Conservation (phyloP, 2,113 vertebrate genomes). For the Tachycineta bicolor region DNA sequence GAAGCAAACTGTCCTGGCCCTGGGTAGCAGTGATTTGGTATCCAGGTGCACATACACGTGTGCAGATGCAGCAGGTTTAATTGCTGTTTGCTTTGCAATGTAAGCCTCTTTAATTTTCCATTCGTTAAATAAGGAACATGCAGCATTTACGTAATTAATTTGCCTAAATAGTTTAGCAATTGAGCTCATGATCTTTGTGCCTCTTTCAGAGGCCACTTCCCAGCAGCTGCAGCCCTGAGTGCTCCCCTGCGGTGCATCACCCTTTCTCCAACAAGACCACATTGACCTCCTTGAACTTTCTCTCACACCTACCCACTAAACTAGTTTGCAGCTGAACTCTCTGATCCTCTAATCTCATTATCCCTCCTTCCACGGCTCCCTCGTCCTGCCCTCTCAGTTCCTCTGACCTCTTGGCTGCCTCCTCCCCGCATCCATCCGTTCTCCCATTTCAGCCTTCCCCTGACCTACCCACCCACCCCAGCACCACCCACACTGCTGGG, state of each 20-base stretch:
- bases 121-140: slow-evolving; percentile 31
- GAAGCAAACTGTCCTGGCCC: background rate
- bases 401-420: background rate
- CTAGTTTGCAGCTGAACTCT: background rate
- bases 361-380: background rate
- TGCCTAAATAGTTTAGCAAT: slow-evolving; percentile 3
- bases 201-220: background rate
- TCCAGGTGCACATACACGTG: slow-evolving; percentile 26
- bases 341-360: slow-evolving; percentile 5
- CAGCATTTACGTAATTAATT: slow-evolving; percentile 35
- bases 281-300: background rate
- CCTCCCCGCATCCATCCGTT: background rate
- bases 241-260: background rate
- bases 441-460: background rate
- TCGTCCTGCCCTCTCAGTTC: background rate
- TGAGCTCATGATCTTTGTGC: background rate
- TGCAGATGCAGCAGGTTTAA: slow-evolving; percentile 37
- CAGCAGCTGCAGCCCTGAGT: background rate
- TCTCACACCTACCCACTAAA: background rate
- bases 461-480: background rate
- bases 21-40: background rate
- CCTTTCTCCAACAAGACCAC: background rate
- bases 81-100: slow-evolving; percentile 50
- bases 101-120: slow-evolving; percentile 39
- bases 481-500: rapidly evolving